Evolutionary conservation across 2,797 vertebrate genomes (phyloP).

Genomic region (Bovichtus diacanthus): DNA sequence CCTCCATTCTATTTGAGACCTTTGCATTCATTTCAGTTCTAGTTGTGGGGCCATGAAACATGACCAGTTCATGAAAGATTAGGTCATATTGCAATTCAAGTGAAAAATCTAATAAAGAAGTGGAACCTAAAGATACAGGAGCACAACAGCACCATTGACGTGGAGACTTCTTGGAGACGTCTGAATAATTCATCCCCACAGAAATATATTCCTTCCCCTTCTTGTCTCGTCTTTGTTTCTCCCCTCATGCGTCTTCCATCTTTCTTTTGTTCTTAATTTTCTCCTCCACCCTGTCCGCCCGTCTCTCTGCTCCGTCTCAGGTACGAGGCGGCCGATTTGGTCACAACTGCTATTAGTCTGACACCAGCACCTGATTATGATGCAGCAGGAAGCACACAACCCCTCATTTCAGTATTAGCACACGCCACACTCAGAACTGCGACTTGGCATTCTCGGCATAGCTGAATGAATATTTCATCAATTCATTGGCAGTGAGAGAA

Average conservation of each 20-base stretch:
- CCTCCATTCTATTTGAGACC: not conserved
- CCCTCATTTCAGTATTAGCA: slow-evolving; percentile 44
- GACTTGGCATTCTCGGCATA: slow-evolving; percentile 48
- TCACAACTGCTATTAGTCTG: slow-evolving; percentile 36
- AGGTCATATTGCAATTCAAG: slow-evolving; percentile 31
- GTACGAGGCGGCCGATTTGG: slow-evolving; percentile 35
- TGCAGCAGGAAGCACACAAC: slow-evolving; percentile 52
- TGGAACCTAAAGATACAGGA: slow-evolving; percentile 31
- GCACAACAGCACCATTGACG: slow-evolving; percentile 44
- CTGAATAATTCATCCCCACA: slow-evolving; percentile 74
- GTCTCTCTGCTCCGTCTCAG: slow-evolving; percentile 37
- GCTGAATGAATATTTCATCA: slow-evolving; percentile 64
- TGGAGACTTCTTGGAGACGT: slow-evolving; percentile 49
- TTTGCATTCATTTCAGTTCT: slow-evolving; percentile 13
- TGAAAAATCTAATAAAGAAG: slow-evolving; percentile 16
- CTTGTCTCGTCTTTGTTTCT: slow-evolving; percentile 52
- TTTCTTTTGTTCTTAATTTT: slow-evolving; percentile 56
- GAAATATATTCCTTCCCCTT: slow-evolving; percentile 61
- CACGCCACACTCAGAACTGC: slow-evolving; percentile 47
- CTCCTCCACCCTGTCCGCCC: not conserved
- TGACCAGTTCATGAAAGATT: slow-evolving; percentile 36
- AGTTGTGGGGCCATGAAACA: slow-evolving; percentile 35
- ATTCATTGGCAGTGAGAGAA: slow-evolving; percentile 41
- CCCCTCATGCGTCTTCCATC: slow-evolving; percentile 28
- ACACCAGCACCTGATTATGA: slow-evolving; percentile 53